Conservation (phyloP, 2,113 vertebrate species). For the Nymphicus hollandicus region DNA sequence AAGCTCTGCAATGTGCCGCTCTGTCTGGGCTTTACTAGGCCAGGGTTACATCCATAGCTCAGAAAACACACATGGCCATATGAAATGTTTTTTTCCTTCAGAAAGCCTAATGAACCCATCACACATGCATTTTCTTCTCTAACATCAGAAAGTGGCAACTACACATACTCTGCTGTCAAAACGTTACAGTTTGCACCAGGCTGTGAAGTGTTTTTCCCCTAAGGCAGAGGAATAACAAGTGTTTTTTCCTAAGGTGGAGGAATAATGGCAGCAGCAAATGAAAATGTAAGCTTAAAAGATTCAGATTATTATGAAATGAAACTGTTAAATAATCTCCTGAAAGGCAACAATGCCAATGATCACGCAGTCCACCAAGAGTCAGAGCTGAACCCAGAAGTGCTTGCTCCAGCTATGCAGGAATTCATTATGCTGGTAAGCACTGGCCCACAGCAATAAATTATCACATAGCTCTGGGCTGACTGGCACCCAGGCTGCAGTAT, state of each 20-base stretch:
- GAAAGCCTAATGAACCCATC: background rate
- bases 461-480: background rate
- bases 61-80: fast-evolving
- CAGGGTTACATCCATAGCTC: background rate
- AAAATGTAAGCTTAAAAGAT: background rate
- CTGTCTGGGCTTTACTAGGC: background rate
- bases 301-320: background rate
- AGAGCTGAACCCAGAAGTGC: background rate
- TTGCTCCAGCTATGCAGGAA: background rate
- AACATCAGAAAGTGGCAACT: background rate
- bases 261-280: background rate
- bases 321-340: background rate
- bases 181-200: background rate
- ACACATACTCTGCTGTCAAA: background rate
- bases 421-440: background rate
- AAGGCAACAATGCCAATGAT: background rate
- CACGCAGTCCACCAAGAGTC: background rate
- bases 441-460: background rate
- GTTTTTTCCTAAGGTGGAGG: background rate
- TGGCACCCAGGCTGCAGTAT: background rate
- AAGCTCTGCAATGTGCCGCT: background rate
- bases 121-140: background rate
- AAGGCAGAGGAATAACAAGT: background rate
- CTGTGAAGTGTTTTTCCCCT: background rate
- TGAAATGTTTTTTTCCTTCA: background rate